These are phyloP conservation scores for Drosophila kambysellisi DNA, from an alignment of 2,888 invertebrate genomes.

Conservation along the genomic window DNA sequence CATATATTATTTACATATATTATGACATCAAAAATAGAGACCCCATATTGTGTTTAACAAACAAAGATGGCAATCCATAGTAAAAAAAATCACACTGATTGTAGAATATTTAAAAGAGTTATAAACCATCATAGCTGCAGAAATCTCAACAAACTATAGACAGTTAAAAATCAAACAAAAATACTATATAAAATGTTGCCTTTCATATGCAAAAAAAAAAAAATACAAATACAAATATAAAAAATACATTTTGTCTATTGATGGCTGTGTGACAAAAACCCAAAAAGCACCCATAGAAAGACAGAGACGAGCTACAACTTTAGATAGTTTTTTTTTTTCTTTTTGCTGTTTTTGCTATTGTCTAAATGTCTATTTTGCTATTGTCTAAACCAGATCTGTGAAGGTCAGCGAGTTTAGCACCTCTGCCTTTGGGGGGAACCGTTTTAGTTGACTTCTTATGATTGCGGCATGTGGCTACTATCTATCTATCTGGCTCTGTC, in stretches of 20 bases:
- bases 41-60: slow-evolving; percentile 38
- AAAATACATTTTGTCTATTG: slow-evolving; percentile 60
- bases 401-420: slow-evolving; percentile 70
- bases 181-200: slow-evolving; percentile 50
- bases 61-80: slow-evolving; percentile 30
- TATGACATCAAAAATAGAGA: slow-evolving; percentile 53
- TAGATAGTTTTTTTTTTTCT: slow-evolving; percentile 6
- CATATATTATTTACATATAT: slow-evolving; percentile 56
- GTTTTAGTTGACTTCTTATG: slow-evolving; percentile 27
- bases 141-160: slow-evolving; percentile 10
- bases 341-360: slow-evolving; percentile 34
- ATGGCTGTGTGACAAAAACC: slow-evolving; percentile 41
- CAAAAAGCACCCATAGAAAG: slow-evolving; percentile 12
- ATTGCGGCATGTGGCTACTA: not conserved
- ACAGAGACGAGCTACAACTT: slow-evolving; percentile 34
- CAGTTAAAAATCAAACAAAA: slow-evolving; percentile 5
- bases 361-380: slow-evolving; percentile 50
- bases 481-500: not conserved
- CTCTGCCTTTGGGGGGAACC: slow-evolving; percentile 27
- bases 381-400: slow-evolving; percentile 67
- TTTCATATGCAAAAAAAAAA: slow-evolving; percentile 67
- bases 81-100: slow-evolving; percentile 35
- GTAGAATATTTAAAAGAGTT: slow-evolving; percentile 51
- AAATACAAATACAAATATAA: slow-evolving; percentile 13
- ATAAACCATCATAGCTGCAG: slow-evolving; percentile 38